Base-by-base conservation (phyloP, 64 coral and sea anemone species). In the Pachyseris speciosa region DNA sequence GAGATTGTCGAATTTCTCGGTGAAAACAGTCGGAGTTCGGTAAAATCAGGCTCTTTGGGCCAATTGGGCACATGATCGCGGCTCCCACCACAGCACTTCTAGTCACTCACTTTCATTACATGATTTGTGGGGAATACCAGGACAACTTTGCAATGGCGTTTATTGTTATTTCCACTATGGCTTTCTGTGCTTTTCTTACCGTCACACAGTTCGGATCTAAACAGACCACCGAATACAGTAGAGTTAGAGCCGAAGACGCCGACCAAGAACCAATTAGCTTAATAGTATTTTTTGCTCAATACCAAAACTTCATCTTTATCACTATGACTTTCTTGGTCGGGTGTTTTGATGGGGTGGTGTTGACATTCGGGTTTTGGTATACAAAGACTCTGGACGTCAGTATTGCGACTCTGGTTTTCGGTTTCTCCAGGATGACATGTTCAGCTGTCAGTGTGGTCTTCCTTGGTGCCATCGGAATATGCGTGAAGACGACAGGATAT, bases 1-100 rank as follows among this genome's bases (percentile, higher is more conserved):
- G 77, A 80, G 34, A 80, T 60, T 61, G 77, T 80, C 17, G 77
- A 80, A 58, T 80, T 60, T 32, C 53, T 80, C 4, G 77, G 77
- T 1, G 77, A 80, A 80, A 80, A 61, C 30, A 80, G 77, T 31
- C 77, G 52, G 77, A 80, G 13, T 80, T 60, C 37, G 77, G 77
- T 25, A 60, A 36, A 37, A 80, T 80, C 34, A 30, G 77, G 3
- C 77, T 80, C 0, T 80, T 51, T 51, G 77, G 77, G 0, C 77
- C 77, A 37, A 80, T 80, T 22, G 77, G 77, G 2, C 77, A 80
- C 51, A 39, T 80, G 51, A 80, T 80, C 10, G 31, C 52, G 7
- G 77, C 52, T 2, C 77, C 77, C 1, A n/a, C 20, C 5, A 80
- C 77, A 5, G 77, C 77, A 17, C 1, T 60, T 11, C 39, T 26